phyloP scores from a whole-genome alignment of 2,888 invertebrate genomes.

The Pseudococcus viburni region DNA sequence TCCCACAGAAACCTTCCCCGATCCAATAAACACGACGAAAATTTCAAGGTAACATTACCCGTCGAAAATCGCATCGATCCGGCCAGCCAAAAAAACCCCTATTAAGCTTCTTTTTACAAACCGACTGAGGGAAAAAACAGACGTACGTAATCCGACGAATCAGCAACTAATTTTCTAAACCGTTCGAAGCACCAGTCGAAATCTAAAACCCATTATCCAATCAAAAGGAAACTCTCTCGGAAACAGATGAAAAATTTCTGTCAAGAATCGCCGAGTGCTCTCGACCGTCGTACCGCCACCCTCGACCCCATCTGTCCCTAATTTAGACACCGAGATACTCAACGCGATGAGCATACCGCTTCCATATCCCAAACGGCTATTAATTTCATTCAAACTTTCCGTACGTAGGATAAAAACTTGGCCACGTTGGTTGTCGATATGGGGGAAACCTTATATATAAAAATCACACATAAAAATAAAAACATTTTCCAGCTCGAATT shows the following conservation, averaged over 20 bases:
- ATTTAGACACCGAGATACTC: conserved; percentile 33
- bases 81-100: neutral
- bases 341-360: neutral
- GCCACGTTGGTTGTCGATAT: neutral
- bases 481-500: neutral
- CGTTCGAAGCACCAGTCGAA: neutral
- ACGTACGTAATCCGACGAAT: conserved; percentile 23
- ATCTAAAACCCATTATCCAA: conserved; percentile 41
- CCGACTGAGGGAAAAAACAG: neutral
- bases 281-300: neutral
- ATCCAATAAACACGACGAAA: neutral
- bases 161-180: conserved; percentile 14
- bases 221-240: conserved; percentile 24
- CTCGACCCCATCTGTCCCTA: neutral
- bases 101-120: neutral
- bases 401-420: neutral
- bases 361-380: conserved; percentile 29
- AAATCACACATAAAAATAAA: conserved; percentile 19
- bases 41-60: neutral
- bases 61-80: neutral
- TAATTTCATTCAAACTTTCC: conserved; percentile 38
- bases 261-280: conserved; percentile 23
- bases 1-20: neutral
- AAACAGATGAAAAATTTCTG: conserved; percentile 36
- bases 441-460: neutral